Percentiles rank a stretch among this genome's conserved stretches.
Evolutionary conservation across 2,888 invertebrate species (phyloP).

Genomic region (Drosophila merina): DNA sequence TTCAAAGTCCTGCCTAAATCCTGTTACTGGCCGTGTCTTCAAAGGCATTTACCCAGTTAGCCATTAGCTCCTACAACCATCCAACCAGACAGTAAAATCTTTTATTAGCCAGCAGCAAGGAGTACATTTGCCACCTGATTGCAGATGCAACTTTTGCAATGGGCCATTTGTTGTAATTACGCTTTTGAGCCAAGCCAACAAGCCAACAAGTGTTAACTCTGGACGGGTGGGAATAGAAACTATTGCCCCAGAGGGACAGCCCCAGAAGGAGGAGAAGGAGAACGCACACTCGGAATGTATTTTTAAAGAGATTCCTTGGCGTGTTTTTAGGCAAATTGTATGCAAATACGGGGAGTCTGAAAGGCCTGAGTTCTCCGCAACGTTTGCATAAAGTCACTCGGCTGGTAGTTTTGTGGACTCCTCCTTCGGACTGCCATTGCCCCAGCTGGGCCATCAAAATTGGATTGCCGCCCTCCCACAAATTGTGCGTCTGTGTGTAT

Average conservation of each 20-base stretch:
- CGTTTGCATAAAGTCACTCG: conserved; percentile 30
- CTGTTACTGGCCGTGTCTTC: conserved; percentile 46
- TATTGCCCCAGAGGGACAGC: conserved; percentile 7
- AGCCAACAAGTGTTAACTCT: conserved; percentile 75
- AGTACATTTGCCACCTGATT: conserved; percentile 65
- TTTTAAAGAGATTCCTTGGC: conserved; percentile 76
- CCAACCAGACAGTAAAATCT: conserved; percentile 54
- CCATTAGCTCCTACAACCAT: conserved; percentile 27
- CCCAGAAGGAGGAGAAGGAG: not conserved
- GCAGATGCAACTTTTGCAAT: conserved; percentile 50
- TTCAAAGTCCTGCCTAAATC: conserved; percentile 32
- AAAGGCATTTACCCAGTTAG: conserved; percentile 70
- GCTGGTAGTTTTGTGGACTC: conserved; percentile 15
- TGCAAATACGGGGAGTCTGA: conserved; percentile 62
- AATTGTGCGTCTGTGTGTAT: conserved; percentile 46
- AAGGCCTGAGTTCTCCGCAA: conserved; percentile 8
- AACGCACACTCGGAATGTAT: conserved; percentile 68
- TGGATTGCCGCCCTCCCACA: conserved; percentile 43
- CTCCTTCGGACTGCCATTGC: conserved; percentile 63
- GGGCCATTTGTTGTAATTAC: conserved; percentile 77
- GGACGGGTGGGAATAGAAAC: conserved; percentile 24
- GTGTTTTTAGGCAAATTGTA: conserved; percentile 79
- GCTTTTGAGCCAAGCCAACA: conserved; percentile 75
- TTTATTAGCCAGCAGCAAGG: conserved; percentile 56
- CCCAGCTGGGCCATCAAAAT: conserved; percentile 26